Percentiles rank a stretch among this genome's conserved stretches.
phyloP scores from a whole-genome alignment of 1,140 invertebrate species.

The Ptiloglossa arizonensis region DNA sequence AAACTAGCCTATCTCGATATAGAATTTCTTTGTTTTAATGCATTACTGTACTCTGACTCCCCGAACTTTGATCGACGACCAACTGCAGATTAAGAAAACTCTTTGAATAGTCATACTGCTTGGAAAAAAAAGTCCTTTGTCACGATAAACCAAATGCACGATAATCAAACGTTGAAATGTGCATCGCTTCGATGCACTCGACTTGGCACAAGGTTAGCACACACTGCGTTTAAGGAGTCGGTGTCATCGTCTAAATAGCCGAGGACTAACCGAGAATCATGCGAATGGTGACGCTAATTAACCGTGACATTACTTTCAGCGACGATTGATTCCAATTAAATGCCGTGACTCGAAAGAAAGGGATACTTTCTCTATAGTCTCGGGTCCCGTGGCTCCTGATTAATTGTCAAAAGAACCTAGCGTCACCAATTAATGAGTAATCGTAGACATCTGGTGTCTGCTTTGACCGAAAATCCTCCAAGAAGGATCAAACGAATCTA shows the following conservation, averaged over 20 bases:
- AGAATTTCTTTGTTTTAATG: too few relatives aligned
- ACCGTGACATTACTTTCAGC: conserved; percentile 1
- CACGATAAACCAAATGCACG: not conserved
- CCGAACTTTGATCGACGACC: too few relatives aligned
- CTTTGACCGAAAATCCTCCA: too few relatives aligned
- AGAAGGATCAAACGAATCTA: too few relatives aligned
- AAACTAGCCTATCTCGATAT: too few relatives aligned
- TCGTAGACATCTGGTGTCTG: not conserved
- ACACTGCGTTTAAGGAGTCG: not conserved
- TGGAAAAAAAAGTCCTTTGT: not conserved
- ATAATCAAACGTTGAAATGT: conserved; percentile 18
- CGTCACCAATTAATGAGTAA: not conserved
- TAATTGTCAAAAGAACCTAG: too few relatives aligned
- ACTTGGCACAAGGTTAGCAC: conserved; percentile 4
- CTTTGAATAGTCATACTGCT: too few relatives aligned
- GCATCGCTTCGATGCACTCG: conserved; percentile 11
- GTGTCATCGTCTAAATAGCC: conserved; percentile 8
- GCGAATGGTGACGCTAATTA: not conserved
- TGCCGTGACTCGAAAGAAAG: not conserved
- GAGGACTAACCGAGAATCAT: not conserved
- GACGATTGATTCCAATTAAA: not conserved
- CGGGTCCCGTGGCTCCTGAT: not conserved
- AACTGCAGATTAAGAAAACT: too few relatives aligned
- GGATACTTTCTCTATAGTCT: not conserved
- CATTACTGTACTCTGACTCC: too few relatives aligned